Evolutionary conservation across 2,888 invertebrate genomes (phyloP).

Genomic region (Xestoiulus laeticollis): DNA sequence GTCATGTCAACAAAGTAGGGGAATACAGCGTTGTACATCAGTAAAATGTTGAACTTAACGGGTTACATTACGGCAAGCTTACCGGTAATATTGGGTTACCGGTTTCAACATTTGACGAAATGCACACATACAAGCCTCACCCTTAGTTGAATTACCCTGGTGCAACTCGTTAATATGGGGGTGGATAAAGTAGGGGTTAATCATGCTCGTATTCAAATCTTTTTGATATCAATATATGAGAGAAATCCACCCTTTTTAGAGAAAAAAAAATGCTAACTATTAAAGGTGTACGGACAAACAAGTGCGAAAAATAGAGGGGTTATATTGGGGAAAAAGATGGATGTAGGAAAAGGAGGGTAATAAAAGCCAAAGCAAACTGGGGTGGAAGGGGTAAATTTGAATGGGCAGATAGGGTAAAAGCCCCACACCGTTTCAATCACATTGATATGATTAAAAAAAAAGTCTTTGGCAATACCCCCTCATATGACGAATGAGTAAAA

Average conservation of each 20-base stretch:
- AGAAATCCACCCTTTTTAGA: slow-evolving; percentile 30
- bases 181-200: neutral
- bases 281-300: neutral
- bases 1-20: slow-evolving; percentile 19
- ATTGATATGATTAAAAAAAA: neutral
- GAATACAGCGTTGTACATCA: neutral
- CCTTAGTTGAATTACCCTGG: neutral
- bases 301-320: slow-evolving; percentile 16
- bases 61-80: slow-evolving; percentile 11
- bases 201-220: slow-evolving; percentile 1
- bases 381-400: slow-evolving; percentile 29
- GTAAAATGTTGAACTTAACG: neutral
- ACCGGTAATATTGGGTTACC: slow-evolving; percentile 37
- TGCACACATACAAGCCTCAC: neutral
- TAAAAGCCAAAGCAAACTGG: slow-evolving; percentile 28
- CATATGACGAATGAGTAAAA: slow-evolving; percentile 33
- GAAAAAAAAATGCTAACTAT: neutral
- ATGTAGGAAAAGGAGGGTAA: slow-evolving; percentile 13
- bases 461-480: slow-evolving; percentile 8
- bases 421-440: neutral
- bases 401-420: slow-evolving; percentile 37
- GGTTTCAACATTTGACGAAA: slow-evolving; percentile 15
- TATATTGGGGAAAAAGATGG: slow-evolving; percentile 32
- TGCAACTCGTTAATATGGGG: neutral
- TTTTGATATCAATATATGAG: neutral